A percentile compares a stretch with the other conserved stretches of the same genome.
These are phyloP conservation scores for Hemiprocne comata DNA, from an alignment of 2,113 vertebrate genomes.

Conservation along the genomic window DNA sequence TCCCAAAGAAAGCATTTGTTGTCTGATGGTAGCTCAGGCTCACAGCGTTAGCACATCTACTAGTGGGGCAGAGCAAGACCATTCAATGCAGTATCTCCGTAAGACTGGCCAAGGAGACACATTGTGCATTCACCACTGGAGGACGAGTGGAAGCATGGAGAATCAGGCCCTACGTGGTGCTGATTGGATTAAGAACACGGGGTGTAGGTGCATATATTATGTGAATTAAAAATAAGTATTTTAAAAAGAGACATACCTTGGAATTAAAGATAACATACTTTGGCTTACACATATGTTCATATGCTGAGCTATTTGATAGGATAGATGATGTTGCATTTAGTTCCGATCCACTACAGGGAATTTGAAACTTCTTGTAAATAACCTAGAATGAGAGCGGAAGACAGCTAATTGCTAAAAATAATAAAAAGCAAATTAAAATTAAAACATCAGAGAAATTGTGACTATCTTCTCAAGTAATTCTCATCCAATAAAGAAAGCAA, in stretches of 20 bases:
- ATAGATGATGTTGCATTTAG: constrained; percentile 65
- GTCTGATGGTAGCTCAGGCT: not conserved
- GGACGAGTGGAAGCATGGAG: not conserved
- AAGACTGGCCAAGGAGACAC: not conserved
- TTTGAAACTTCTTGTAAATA: constrained; percentile 83
- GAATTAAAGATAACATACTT: constrained; percentile 82
- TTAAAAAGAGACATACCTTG: constrained; percentile 75
- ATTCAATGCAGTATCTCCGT: not conserved
- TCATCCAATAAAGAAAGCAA: not conserved
- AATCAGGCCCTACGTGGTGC: not conserved
- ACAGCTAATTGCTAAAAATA: not conserved
- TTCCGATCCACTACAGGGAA: constrained; percentile 38
- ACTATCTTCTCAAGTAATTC: not conserved
- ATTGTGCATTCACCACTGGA: not conserved
- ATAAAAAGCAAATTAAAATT: not conserved
- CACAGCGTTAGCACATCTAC: not conserved
- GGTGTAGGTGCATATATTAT: not conserved
- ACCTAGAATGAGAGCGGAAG: constrained; percentile 69
- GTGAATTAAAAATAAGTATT: constrained; percentile 48
- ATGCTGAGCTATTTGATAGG: constrained; percentile 61
- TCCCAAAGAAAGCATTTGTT: not conserved
- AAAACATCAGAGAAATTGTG: not conserved
- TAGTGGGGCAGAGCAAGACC: not conserved
- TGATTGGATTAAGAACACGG: not conserved
- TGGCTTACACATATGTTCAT: constrained; percentile 70